These are phyloP conservation scores for Philypnodon macrostomus DNA, from an alignment of 2,797 vertebrate genomes.

Conservation along the genomic window DNA sequence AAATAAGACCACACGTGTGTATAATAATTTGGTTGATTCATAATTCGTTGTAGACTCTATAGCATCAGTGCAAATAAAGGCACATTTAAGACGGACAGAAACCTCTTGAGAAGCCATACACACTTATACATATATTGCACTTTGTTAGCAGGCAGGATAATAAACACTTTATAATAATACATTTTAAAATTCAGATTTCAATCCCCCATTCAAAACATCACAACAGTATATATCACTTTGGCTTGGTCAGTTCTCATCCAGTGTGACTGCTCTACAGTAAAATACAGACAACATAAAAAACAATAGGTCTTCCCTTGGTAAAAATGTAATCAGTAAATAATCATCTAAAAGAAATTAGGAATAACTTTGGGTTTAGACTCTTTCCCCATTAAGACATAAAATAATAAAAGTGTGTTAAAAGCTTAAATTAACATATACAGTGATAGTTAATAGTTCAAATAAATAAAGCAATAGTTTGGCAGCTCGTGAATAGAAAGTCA, in stretches of 20 bases:
- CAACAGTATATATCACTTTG: conserved; percentile 62
- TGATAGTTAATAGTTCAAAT: conserved; percentile 42
- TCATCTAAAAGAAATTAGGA: conserved; percentile 23
- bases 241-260: conserved; percentile 70
- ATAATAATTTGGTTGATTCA: neutral
- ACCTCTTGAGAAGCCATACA: conserved; percentile 45
- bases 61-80: conserved; percentile 63
- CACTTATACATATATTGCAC: conserved; percentile 73
- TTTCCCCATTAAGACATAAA: conserved; percentile 25
- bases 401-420: conserved; percentile 23
- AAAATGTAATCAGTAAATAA: conserved; percentile 34
- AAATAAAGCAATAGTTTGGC: conserved; percentile 58
- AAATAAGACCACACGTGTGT: too few species aligned
- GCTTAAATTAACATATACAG: conserved; percentile 48
- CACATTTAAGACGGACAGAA: conserved; percentile 40
- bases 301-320: conserved; percentile 28
- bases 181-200: conserved; percentile 32
- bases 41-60: conserved; percentile 27
- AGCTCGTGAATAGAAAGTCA: conserved; percentile 23
- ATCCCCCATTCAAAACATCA: conserved; percentile 40
- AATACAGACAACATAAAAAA: conserved; percentile 38
- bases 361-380: conserved; percentile 21
- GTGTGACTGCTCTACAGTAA: conserved; percentile 78
- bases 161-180: conserved; percentile 38
- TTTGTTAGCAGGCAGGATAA: conserved; percentile 65